Conservation (phyloP, 2,113 vertebrate genomes). For the Macroglossus sobrinus region DNA sequence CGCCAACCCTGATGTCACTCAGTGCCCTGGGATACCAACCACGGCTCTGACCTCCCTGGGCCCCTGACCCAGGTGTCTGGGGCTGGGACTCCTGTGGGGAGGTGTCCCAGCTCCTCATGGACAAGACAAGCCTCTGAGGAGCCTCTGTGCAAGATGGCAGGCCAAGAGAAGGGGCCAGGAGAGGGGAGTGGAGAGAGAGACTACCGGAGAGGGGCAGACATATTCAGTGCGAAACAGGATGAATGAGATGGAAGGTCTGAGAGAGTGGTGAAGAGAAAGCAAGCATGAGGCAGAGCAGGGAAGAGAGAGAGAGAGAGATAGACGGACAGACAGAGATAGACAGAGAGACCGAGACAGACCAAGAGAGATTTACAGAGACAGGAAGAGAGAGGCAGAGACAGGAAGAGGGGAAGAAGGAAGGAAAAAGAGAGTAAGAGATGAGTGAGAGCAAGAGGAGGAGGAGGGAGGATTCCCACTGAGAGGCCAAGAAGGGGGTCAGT, state of each 20-base stretch:
- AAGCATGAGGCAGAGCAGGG: not conserved
- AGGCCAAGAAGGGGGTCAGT: accelerated
- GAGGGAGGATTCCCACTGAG: no score
- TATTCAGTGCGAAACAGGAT: not conserved
- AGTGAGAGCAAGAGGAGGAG: accelerated
- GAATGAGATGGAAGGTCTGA: not conserved
- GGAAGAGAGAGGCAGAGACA: not conserved
- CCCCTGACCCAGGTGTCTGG: not conserved
- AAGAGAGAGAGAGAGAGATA: not conserved
- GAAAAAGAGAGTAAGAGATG: not conserved
- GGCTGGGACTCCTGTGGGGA: not conserved
- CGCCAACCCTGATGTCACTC: not conserved
- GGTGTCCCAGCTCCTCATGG: not conserved
- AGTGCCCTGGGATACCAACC: not conserved
- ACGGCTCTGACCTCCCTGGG: not conserved
- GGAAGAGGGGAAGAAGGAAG: not conserved
- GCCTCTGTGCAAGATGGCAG: not conserved
- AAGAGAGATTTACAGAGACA: not conserved
- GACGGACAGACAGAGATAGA: not conserved
- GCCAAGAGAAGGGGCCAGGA: not conserved
- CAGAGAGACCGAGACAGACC: not conserved
- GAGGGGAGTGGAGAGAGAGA: not conserved
- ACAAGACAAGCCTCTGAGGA: not conserved
- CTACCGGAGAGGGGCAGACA: not conserved
- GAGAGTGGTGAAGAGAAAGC: not conserved